Conservation (phyloP, 2,797 vertebrate genomes). For the Danio choprae region DNA sequence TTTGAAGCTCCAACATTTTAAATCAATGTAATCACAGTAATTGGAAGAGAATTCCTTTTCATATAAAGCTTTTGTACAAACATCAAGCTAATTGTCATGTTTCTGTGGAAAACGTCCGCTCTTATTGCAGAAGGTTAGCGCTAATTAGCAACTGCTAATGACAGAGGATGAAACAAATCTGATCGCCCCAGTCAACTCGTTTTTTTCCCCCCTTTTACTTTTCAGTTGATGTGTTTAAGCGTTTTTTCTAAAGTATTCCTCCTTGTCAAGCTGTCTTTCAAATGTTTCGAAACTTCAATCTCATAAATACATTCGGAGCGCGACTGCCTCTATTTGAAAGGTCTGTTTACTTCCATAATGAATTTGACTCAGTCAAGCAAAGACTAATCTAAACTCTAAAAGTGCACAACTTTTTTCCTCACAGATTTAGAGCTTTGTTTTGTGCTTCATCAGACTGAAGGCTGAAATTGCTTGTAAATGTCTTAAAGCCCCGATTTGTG, state of each 20-base stretch:
- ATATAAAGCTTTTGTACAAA: background rate
- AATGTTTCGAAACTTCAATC: conserved; percentile 22
- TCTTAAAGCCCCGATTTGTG: conserved; percentile 44
- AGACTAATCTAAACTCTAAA: conserved; percentile 36
- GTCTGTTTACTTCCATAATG: conserved; percentile 27
- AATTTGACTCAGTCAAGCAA: conserved; percentile 29
- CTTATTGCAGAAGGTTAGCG: background rate
- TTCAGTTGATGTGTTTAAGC: background rate
- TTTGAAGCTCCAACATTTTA: background rate
- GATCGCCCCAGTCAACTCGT: background rate
- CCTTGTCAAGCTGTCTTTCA: background rate
- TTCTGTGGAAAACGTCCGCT: background rate
- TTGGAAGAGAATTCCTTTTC: background rate
- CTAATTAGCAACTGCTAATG: conserved; percentile 1
- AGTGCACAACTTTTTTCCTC: conserved; percentile 4
- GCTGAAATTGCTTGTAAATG: conserved; percentile 41
- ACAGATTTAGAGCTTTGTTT: conserved; percentile 39
- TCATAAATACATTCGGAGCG: conserved; percentile 12
- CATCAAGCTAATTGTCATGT: background rate
- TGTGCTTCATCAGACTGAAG: conserved; percentile 38
- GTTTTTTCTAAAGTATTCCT: conserved; percentile 2
- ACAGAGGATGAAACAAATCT: conserved; percentile 1
- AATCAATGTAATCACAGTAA: background rate
- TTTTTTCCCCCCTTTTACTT: background rate
- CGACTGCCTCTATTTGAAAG: conserved; percentile 16